Percentiles rank a stretch among this genome's conserved stretches.
These are phyloP conservation scores for Chalcosyrphus nemorum DNA, from an alignment of 2,888 invertebrate genomes.

Conservation along the genomic window DNA sequence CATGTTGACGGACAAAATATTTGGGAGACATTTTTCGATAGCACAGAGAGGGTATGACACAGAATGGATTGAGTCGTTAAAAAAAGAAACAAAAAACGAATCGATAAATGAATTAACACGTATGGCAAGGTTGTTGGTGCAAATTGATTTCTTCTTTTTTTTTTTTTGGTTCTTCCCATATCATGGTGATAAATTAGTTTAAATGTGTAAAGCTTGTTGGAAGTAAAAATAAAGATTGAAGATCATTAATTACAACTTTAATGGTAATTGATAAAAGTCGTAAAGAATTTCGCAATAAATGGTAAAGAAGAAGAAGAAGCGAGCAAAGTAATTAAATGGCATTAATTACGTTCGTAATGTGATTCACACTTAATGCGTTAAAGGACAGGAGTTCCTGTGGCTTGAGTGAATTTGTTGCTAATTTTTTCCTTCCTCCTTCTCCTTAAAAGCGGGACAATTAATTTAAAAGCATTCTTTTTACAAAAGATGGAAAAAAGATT, in stretches of 20 bases:
- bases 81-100: not conserved
- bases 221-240: not conserved
- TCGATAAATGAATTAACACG: constrained; percentile 29
- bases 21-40: constrained; percentile 3
- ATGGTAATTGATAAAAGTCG: constrained; percentile 28
- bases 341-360: not conserved
- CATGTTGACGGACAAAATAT: constrained; percentile 3
- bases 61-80: constrained; percentile 10
- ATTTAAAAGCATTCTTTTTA: no score
- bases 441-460: no score
- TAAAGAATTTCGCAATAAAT: constrained; percentile 4
- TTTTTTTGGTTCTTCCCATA: not conserved
- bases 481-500: no score
- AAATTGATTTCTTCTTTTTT: not conserved
- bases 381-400: not conserved
- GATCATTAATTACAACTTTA: constrained; percentile 16
- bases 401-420: no score
- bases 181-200: not conserved
- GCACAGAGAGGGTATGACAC: not conserved
- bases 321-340: constrained; percentile 1
- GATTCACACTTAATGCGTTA: constrained; percentile 9
- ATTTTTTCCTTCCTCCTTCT: no score
- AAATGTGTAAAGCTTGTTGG: not conserved
- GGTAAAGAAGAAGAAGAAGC: not conserved
- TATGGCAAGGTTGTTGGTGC: not conserved